Evolutionary conservation across 2,888 invertebrate genomes (phyloP).

Genomic region (Dromius quadrimaculatus): DNA sequence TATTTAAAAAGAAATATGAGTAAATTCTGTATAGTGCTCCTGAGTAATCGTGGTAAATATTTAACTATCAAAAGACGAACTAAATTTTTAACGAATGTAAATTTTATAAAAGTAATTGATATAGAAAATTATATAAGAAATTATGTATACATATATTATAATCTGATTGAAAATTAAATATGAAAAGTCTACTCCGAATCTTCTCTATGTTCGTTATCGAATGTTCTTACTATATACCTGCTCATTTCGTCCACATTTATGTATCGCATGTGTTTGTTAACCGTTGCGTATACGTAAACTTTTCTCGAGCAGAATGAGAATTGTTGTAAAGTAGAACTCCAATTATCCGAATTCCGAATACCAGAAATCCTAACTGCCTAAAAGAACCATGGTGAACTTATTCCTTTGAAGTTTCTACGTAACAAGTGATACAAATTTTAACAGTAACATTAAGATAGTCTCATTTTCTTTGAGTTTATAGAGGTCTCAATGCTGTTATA

Average conservation of each 20-base stretch:
- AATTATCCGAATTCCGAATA: slow-evolving; percentile 15
- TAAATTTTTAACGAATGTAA: slow-evolving; percentile 30
- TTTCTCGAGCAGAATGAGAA: neutral
- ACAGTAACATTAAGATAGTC: too few species aligned
- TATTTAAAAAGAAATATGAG: too few species aligned
- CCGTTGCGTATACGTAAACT: slow-evolving; percentile 7
- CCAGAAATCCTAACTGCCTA: too few species aligned
- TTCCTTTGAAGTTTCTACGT: too few species aligned
- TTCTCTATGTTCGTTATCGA: slow-evolving; percentile 2
- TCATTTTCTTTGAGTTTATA: too few species aligned
- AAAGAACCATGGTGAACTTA: too few species aligned
- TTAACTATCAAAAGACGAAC: slow-evolving; percentile 6
- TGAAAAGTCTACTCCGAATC: neutral
- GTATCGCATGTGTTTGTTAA: slow-evolving; percentile 7
- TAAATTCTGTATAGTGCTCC: too few species aligned
- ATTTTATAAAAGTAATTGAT: slow-evolving; percentile 18
- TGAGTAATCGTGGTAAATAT: slow-evolving; percentile 8
- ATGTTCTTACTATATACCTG: slow-evolving; percentile 2
- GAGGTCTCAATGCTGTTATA: too few species aligned
- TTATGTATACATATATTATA: neutral
- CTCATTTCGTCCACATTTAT: slow-evolving; percentile 16
- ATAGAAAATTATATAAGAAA: slow-evolving; percentile 11
- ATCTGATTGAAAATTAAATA: neutral
- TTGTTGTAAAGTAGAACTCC: too few species aligned
- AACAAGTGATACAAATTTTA: too few species aligned